phyloP scores from a whole-genome alignment of 2,113 vertebrate species.

The Xenotilapia longispinis region DNA sequence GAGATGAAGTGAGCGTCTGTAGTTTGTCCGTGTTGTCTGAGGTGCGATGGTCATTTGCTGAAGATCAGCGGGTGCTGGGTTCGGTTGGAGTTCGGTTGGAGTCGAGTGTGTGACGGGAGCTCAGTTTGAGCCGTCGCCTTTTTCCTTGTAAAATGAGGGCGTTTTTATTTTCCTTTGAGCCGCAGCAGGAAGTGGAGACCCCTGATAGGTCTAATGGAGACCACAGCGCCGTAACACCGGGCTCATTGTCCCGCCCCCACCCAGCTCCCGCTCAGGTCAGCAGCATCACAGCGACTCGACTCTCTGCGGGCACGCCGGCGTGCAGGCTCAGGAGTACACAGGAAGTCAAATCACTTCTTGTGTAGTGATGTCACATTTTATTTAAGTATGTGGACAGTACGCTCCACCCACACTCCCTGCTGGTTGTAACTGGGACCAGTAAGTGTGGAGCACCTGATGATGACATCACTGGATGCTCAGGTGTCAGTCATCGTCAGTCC shows the following conservation, averaged over 20 bases:
- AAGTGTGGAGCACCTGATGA: background rate
- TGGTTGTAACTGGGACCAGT: background rate
- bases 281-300: conserved; percentile 66
- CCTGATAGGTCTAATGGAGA: conserved; percentile 81
- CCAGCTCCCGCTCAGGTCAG: conserved; percentile 82
- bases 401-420: background rate
- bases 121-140: background rate
- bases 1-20: background rate
- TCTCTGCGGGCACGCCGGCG: too few relatives aligned
- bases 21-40: background rate
- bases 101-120: background rate
- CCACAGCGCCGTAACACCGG: conserved; percentile 79
- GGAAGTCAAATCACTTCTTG: background rate
- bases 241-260: conserved; percentile 76
- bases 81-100: background rate
- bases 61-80: background rate
- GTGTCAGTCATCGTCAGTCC: background rate
- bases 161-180: background rate
- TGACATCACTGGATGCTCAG: background rate
- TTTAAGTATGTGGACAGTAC: background rate
- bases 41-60: background rate
- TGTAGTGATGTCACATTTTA: background rate
- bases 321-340: background rate
- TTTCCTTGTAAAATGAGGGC: background rate
- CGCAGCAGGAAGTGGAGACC: conserved; percentile 47